phyloP scores from a whole-genome alignment of 2,113 vertebrate species.

The Sturnus vulgaris region DNA sequence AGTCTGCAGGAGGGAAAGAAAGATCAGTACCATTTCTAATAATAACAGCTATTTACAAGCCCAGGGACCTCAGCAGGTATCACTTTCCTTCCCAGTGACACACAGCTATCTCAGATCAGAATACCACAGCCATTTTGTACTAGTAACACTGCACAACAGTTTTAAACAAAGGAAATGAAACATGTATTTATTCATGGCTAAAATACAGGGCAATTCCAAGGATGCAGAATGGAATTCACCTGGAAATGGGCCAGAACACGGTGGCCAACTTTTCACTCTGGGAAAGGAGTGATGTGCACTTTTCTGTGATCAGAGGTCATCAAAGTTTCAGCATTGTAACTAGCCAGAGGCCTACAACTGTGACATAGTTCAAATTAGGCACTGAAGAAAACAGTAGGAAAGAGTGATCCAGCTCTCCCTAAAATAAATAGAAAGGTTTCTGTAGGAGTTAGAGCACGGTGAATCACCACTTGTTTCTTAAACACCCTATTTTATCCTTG shows the following conservation, averaged over 20 bases:
- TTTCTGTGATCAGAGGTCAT: neutral
- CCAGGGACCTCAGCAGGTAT: neutral
- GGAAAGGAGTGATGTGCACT: neutral
- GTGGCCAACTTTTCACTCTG: neutral
- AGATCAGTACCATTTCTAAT: conserved; percentile 14
- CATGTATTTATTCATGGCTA: neutral
- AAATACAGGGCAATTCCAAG: neutral
- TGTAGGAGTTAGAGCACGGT: neutral
- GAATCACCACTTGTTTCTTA: conserved; percentile 5
- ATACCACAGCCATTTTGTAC: neutral
- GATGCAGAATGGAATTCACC: neutral
- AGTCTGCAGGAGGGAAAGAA: neutral
- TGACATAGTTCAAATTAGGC: neutral
- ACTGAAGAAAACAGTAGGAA: neutral
- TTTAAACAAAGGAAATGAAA: conserved; percentile 25
- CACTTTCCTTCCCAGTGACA: neutral
- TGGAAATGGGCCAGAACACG: neutral
- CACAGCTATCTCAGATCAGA: neutral
- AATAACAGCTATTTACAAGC: conserved; percentile 10
- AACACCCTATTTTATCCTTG: neutral
- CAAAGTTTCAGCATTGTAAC: neutral
- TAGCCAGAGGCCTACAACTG: neutral
- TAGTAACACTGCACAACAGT: neutral
- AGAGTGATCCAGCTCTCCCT: neutral
- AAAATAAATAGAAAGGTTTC: neutral